phyloP scores from a whole-genome alignment of 2,113 vertebrate species.

The Cyprinodon tularosa region DNA sequence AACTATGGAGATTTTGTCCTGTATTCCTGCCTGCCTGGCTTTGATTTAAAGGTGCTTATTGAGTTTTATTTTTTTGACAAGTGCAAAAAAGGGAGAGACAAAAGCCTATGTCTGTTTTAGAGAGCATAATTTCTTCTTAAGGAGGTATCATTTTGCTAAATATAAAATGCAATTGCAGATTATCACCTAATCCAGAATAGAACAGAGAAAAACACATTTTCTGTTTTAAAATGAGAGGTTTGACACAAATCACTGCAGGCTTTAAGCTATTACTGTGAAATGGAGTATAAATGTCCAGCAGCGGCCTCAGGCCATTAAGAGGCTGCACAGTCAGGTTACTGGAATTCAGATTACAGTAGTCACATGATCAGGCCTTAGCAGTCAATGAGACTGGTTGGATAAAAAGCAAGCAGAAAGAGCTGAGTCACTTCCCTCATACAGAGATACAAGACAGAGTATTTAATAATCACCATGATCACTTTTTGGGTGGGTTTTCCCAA shows the following conservation, averaged over 20 bases:
- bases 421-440: constrained; percentile 48
- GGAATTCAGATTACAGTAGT: constrained; percentile 36
- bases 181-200: too few relatives aligned
- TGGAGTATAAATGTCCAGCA: too few relatives aligned
- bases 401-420: constrained; percentile 25
- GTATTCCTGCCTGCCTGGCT: constrained; percentile 90
- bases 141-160: not conserved
- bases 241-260: not conserved
- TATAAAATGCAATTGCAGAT: not conserved
- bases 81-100: not conserved
- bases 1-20: constrained; percentile 82
- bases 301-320: constrained; percentile 1
- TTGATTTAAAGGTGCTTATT: constrained; percentile 85
- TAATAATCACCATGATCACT: not conserved
- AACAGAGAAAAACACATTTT: not conserved
- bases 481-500: not conserved
- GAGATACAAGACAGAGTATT: not conserved
- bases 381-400: constrained; percentile 3
- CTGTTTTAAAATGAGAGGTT: not conserved
- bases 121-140: not conserved
- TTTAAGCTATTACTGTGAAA: not conserved
- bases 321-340: not conserved
- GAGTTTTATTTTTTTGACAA: not conserved
- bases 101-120: not conserved
- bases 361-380: constrained; percentile 48